phyloP scores from a whole-genome alignment of 2,113 vertebrate species.

The Probosciger aterrimus region DNA sequence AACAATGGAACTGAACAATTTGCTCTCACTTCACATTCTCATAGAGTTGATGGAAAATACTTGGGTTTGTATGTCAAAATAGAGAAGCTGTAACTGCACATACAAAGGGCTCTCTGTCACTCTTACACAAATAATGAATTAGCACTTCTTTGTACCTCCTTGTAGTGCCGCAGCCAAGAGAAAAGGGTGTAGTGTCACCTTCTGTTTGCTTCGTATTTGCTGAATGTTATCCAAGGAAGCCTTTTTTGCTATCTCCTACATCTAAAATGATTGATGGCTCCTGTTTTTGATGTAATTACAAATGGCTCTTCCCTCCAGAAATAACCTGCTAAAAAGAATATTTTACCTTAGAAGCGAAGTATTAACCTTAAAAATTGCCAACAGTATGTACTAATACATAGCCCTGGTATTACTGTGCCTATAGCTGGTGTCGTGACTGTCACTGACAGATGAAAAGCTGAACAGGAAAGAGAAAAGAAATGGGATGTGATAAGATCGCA shows the following conservation, averaged over 20 bases:
- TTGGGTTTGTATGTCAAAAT: not conserved
- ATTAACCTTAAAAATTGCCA: not conserved
- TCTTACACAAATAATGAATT: not conserved
- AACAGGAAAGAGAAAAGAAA: not conserved
- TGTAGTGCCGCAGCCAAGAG: not conserved
- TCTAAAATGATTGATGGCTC: not conserved
- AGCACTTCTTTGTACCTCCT: not conserved
- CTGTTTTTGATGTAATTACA: constrained; percentile 4
- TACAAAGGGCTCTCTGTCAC: not conserved
- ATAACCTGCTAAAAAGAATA: constrained; percentile 17
- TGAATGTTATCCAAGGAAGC: not conserved
- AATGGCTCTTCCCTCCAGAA: constrained; percentile 37
- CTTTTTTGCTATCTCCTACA: not conserved
- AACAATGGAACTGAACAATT: not conserved
- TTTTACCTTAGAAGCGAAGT: not conserved
- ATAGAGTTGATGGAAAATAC: not conserved
- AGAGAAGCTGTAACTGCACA: not conserved
- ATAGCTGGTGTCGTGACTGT: not conserved
- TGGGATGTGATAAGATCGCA: constrained; percentile 25
- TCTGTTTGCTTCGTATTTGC: not conserved
- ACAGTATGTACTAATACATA: not conserved
- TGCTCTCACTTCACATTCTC: not conserved
- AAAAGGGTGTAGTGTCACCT: not conserved
- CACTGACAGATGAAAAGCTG: constrained; percentile 18
- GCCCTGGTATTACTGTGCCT: not conserved